phyloP scores from a whole-genome alignment of 2,888 invertebrate species.

The Phortica magna region DNA sequence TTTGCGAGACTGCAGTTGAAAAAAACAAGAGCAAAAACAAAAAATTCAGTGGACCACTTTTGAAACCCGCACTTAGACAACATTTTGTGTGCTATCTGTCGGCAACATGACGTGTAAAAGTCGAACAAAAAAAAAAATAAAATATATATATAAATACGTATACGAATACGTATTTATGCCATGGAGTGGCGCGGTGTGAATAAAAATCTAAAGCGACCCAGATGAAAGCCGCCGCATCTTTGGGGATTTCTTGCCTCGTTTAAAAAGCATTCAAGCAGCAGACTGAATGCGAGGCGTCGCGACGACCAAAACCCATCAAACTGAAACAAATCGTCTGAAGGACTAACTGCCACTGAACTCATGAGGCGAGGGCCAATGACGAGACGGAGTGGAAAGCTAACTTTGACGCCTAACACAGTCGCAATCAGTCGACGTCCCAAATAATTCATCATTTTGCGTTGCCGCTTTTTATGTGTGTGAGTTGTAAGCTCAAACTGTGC shows the following conservation, averaged over 20 bases:
- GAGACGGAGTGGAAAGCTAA: neutral
- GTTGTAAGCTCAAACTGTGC: neutral
- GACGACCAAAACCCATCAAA: constrained; percentile 21
- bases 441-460: constrained; percentile 71
- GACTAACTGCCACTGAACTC: neutral
- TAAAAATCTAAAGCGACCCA: constrained; percentile 53
- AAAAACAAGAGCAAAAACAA: neutral
- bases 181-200: neutral
- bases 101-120: constrained; percentile 16
- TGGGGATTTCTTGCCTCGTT: constrained; percentile 74
- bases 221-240: constrained; percentile 66
- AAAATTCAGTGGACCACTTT: constrained; percentile 28
- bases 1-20: neutral
- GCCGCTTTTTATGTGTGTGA: constrained; percentile 42
- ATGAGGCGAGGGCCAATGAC: neutral
- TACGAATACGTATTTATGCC: neutral
- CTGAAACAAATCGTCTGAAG: constrained; percentile 24
- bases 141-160: too few species aligned
- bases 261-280: constrained; percentile 75
- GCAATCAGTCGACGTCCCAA: constrained; percentile 48
- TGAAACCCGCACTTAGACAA: constrained; percentile 23
- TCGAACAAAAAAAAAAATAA: neutral
- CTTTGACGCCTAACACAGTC: constrained; percentile 10
- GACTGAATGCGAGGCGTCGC: neutral
- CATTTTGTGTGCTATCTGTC: constrained; percentile 31